These are phyloP conservation scores for Nycticorax nycticorax DNA, from an alignment of 2,113 vertebrate species.

Conservation along the genomic window DNA sequence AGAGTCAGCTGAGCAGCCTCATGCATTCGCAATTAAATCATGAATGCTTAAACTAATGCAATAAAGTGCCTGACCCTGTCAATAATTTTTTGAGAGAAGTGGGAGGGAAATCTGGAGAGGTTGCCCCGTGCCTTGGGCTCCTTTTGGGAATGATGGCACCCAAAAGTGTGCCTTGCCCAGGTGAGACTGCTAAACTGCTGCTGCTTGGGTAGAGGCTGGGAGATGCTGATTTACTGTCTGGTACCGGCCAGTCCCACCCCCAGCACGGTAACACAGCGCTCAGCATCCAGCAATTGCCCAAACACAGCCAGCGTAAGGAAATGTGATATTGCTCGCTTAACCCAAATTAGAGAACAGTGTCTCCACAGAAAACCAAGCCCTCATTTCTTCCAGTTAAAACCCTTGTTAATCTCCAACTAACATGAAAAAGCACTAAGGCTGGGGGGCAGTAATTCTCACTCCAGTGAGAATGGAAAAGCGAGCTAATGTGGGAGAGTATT, in stretches of 20 bases:
- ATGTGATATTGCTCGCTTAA: neutral
- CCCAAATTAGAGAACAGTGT: neutral
- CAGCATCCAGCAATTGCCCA: neutral
- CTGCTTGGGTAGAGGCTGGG: neutral
- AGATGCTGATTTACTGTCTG: neutral
- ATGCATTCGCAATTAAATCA: neutral
- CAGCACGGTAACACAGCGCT: neutral
- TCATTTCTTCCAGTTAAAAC: neutral
- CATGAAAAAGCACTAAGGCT: slow-evolving; percentile 39
- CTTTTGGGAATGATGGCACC: neutral
- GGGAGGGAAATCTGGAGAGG: neutral
- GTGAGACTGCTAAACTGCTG: neutral
- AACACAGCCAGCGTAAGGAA: neutral
- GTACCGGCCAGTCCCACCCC: neutral
- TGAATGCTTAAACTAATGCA: neutral
- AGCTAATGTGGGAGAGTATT: slow-evolving; percentile 12
- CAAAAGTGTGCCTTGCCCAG: neutral
- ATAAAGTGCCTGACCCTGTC: neutral
- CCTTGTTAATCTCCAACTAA: neutral
- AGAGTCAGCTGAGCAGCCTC: neutral
- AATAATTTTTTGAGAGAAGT: neutral
- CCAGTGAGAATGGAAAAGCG: neutral
- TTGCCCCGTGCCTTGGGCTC: neutral
- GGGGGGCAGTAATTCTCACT: neutral
- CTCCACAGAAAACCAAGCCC: neutral